Conservation (phyloP, 2,888 invertebrate genomes). For the Boloria euphrosyne region DNA sequence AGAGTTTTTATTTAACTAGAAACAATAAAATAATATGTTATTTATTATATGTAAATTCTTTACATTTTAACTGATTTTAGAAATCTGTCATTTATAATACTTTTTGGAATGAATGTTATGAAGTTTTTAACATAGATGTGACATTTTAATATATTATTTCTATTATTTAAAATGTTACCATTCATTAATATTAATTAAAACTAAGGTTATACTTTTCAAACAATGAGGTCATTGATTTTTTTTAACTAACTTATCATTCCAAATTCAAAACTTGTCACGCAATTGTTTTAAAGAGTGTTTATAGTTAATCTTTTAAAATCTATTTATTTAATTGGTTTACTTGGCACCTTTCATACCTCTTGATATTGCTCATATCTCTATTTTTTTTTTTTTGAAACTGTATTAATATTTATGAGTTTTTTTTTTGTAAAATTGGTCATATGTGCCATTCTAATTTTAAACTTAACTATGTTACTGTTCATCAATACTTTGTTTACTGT, state of each 20-base stretch:
- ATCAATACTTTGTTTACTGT: slow-evolving; percentile 17
- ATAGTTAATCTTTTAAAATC: slow-evolving; percentile 4
- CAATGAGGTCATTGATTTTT: slow-evolving; percentile 1
- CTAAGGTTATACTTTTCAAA: slow-evolving; percentile 1
- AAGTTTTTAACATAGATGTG: slow-evolving; percentile 1
- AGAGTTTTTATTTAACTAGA: slow-evolving; percentile 18
- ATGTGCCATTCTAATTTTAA: slow-evolving; percentile 29
- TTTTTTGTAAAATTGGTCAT: slow-evolving; percentile 26
- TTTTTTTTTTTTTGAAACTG: slow-evolving; percentile 9
- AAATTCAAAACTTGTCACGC: slow-evolving; percentile 2
- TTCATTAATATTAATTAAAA: slow-evolving; percentile 10
- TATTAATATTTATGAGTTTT: slow-evolving; percentile 6
- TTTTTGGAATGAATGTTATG: neutral
- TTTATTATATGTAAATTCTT: slow-evolving; percentile 3
- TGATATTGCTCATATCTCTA: slow-evolving; percentile 8
- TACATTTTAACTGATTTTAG: slow-evolving; percentile 13
- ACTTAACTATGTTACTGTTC: slow-evolving; percentile 12
- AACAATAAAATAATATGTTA: slow-evolving; percentile 1
- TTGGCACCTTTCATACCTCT: neutral
- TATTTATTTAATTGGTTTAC: neutral
- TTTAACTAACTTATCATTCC: slow-evolving; percentile 18
- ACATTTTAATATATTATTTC: slow-evolving; percentile 26
- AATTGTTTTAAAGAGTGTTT: neutral
- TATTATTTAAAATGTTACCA: slow-evolving; percentile 27
- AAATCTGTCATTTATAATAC: neutral